phyloP scores from a whole-genome alignment of 2,888 invertebrate genomes.

The Troides oblongomaculatus region DNA sequence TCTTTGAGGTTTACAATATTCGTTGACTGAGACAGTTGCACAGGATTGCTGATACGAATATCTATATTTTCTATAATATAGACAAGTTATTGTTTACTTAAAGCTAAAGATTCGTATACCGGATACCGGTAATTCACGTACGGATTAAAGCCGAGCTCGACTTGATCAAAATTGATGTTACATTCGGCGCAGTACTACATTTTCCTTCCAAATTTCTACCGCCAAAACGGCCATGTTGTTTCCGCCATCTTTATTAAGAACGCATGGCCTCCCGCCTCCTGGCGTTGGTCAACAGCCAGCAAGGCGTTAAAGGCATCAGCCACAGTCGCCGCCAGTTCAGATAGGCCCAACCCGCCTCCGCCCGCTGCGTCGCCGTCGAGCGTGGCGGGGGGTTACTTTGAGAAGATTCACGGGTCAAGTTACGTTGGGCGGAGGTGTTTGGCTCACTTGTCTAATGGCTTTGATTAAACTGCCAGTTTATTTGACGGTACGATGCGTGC shows the following conservation, averaged over 20 bases:
- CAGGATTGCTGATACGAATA: background rate
- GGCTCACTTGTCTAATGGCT: constrained; percentile 79
- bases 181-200: constrained; percentile 41
- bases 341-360: constrained; percentile 52
- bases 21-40: too few relatives aligned
- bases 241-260: constrained; percentile 77
- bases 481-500: constrained; percentile 77
- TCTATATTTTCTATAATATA: background rate
- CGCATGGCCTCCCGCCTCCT: constrained; percentile 75
- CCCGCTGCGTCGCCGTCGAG: constrained; percentile 34
- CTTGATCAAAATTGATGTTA: constrained; percentile 37
- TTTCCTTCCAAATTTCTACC: constrained; percentile 51
- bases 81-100: constrained; percentile 13
- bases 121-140: constrained; percentile 26
- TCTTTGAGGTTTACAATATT: too few relatives aligned
- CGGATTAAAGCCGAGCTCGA: constrained; percentile 25
- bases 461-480: constrained; percentile 80
- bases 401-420: constrained; percentile 53
- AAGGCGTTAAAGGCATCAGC: constrained; percentile 79
- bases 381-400: constrained; percentile 43
- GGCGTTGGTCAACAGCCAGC: constrained; percentile 77
- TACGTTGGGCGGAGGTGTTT: constrained; percentile 62
- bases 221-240: constrained; percentile 66
- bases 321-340: constrained; percentile 60
- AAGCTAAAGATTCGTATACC: constrained; percentile 21